Conservation (phyloP, 1,140 invertebrate species). For the Apis laboriosa region DNA sequence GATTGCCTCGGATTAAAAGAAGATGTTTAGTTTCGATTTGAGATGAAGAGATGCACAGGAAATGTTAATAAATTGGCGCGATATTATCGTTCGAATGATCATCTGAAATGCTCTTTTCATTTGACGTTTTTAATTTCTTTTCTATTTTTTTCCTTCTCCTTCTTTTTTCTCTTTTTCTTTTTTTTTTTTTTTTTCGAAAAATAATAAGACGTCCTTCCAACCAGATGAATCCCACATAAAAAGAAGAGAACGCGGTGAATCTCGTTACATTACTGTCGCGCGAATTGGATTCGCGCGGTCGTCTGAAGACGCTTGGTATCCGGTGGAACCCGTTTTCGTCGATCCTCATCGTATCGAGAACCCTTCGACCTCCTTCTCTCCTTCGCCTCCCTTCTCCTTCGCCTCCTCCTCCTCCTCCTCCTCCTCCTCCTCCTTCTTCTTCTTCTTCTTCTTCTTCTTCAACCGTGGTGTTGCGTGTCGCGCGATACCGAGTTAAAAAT, state of each 20-base stretch:
- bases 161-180: too few relatives aligned
- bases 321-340: conserved; percentile 60
- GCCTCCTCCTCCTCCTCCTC: conserved; percentile 22
- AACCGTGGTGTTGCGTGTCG: conserved; percentile 46
- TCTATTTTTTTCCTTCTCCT: too few relatives aligned
- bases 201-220: not conserved
- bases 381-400: not conserved
- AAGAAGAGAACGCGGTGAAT: not conserved
- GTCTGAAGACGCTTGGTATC: conserved; percentile 37
- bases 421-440: not conserved
- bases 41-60: too few relatives aligned
- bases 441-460: not conserved
- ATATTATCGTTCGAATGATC: too few relatives aligned
- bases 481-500: conserved; percentile 75
- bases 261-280: conserved; percentile 1
- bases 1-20: too few relatives aligned
- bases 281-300: not conserved
- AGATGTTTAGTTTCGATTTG: too few relatives aligned
- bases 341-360: conserved; percentile 41
- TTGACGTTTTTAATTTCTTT: too few relatives aligned
- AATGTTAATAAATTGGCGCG: too few relatives aligned
- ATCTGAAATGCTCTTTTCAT: too few relatives aligned
- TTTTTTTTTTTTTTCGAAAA: too few relatives aligned
- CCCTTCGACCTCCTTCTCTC: conserved; percentile 36
- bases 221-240: not conserved